Evolutionary conservation across 2,888 invertebrate genomes (phyloP), one percentile per base, ranked within the genome.

Genomic region (Acheta domesticus): DNA sequence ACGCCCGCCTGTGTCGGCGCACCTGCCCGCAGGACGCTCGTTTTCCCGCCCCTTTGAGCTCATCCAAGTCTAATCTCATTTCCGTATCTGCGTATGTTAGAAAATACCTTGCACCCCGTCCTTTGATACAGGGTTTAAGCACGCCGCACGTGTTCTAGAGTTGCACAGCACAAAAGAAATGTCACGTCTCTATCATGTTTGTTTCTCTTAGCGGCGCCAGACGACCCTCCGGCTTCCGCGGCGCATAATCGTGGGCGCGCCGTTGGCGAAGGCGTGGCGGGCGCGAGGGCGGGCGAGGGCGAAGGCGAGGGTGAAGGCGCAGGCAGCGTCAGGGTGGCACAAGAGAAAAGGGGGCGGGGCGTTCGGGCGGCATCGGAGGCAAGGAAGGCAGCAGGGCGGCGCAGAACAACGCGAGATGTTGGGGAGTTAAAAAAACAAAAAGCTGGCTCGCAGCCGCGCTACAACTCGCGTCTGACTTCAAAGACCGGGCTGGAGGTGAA

Each of bases 381-480:
- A n/a, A 62, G 62, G 62, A 62, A 11, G 62, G 62, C 62, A 8
- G 62, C 62, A 62, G 62, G n/a, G n/a, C n/a, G 62, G 62, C 62
- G n/a, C 62, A 62, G n/a, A 14, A 62, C 62, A 62, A 62, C 62
- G 62, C 62, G 16, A 14, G 62, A 62, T 62, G 62, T 62, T 19
- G 14, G n/a, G n/a, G n/a, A 62, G n/a, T 19, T n/a, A 62, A 62
- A 62, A 62, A 62, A 62, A 62, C 14, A 62, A 62, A 62, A 62
- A 62, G 62, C 62, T 19, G n/a, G 16, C 62, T 62, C 62, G n/a
- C 16, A 62, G 62, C 16, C 16, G 62, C n/a, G 62, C 62, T 62
- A 62, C 62, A 62, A 62, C 62, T 62, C 62, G 62, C 62, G 62
- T 62, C 62, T 62, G 62, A 62, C 62, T 62, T 62, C 62, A 62